These are phyloP conservation scores for Bovichtus variegatus DNA, from an alignment of 2,797 vertebrate genomes.

Conservation along the genomic window DNA sequence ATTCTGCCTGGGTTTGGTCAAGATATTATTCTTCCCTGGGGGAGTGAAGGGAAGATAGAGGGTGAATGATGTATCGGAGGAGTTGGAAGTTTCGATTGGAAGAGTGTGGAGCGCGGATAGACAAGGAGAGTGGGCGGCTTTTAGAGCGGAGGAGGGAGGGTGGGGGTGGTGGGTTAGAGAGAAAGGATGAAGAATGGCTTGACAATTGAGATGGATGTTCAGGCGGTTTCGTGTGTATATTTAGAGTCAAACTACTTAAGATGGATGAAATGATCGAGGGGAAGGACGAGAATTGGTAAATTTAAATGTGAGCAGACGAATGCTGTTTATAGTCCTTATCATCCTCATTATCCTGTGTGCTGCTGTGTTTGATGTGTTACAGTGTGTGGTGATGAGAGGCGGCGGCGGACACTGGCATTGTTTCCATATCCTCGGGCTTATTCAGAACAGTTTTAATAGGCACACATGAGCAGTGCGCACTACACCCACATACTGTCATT, in stretches of 20 bases:
- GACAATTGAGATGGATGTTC: constrained; percentile 74
- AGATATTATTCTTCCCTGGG: constrained; percentile 36
- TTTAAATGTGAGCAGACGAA: constrained; percentile 57
- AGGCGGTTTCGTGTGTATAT: constrained; percentile 66
- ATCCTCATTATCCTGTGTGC: constrained; percentile 62
- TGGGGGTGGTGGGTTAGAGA: constrained; percentile 41
- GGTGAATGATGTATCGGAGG: constrained; percentile 55
- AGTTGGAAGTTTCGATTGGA: constrained; percentile 62
- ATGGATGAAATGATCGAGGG: constrained; percentile 67
- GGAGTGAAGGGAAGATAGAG: constrained; percentile 47
- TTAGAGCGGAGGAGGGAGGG: constrained; percentile 49
- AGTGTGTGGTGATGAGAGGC: constrained; percentile 62
- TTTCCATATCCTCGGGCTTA: constrained; percentile 66
- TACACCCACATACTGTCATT: constrained; percentile 57
- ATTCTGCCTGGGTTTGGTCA: constrained; percentile 49
- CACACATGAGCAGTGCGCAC: constrained; percentile 44
- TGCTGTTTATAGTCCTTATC: constrained; percentile 66
- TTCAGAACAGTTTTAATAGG: constrained; percentile 58
- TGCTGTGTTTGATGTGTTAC: constrained; percentile 67
- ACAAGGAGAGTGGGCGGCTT: constrained; percentile 67
- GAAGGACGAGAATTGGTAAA: constrained; percentile 45
- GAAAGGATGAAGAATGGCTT: constrained; percentile 59
- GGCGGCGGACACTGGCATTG: constrained; percentile 66
- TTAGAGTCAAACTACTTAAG: constrained; percentile 70
- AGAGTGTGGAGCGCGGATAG: constrained; percentile 55